These are phyloP conservation scores for Hylomyscus alleni DNA, from an alignment of 2,797 vertebrate species.

Conservation along the genomic window DNA sequence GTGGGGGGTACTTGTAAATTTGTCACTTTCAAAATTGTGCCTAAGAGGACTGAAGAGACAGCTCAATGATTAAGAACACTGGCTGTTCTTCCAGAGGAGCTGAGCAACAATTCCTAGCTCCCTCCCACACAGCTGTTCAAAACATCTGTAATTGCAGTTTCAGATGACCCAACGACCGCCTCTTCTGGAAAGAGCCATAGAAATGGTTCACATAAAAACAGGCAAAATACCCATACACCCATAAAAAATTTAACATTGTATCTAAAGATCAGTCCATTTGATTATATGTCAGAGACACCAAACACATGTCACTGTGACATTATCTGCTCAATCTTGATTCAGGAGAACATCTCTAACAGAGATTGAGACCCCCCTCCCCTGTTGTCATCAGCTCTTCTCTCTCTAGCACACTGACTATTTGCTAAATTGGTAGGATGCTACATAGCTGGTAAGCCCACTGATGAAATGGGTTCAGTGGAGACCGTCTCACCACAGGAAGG, in stretches of 20 bases:
- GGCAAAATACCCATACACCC: too few species aligned
- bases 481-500: neutral
- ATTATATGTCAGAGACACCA: neutral
- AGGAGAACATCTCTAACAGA: neutral
- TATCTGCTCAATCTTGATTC: neutral
- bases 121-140: neutral
- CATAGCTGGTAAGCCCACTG: neutral
- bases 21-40: conserved; percentile 29
- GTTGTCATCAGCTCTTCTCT: neutral
- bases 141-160: neutral
- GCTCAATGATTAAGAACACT: neutral
- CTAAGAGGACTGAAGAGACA: neutral
- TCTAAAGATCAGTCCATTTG: neutral
- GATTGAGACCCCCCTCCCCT: neutral
- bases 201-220: neutral
- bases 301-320: neutral
- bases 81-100: neutral
- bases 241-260: neutral
- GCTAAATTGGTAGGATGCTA: neutral
- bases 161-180: neutral
- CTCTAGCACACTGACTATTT: neutral
- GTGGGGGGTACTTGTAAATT: neutral
- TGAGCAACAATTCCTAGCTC: neutral
- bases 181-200: neutral
- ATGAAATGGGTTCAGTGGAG: neutral